phyloP scores from a whole-genome alignment of 2,113 vertebrate genomes.

The Semicossyphus pulcher region DNA sequence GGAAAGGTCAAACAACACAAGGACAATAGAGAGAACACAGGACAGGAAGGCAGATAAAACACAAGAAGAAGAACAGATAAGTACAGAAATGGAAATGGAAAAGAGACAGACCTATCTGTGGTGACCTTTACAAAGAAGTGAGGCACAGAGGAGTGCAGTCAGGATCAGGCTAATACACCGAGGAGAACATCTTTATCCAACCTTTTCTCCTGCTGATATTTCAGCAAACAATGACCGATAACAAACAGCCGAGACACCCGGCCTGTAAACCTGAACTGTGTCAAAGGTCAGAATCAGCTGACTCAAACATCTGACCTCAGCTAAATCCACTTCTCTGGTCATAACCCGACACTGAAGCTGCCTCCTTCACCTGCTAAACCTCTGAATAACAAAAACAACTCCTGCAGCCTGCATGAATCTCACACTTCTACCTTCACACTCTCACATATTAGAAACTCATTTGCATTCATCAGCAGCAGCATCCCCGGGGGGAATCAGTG shows the following conservation, averaged over 20 bases:
- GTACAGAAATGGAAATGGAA: slow-evolving; percentile 61
- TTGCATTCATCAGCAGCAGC: slow-evolving; percentile 79
- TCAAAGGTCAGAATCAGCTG: slow-evolving; percentile 28
- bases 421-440: slow-evolving; percentile 62
- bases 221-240: too few relatives aligned
- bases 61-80: slow-evolving; percentile 53
- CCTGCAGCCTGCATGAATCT: slow-evolving; percentile 39
- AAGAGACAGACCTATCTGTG: slow-evolving; percentile 66
- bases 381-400: slow-evolving; percentile 37
- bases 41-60: slow-evolving; percentile 49
- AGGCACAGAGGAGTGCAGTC: slow-evolving; percentile 59
- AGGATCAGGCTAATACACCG: slow-evolving; percentile 67
- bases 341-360: not conserved
- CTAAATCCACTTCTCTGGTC: not conserved
- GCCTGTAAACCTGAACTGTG: slow-evolving; percentile 43
- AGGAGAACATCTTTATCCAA: slow-evolving; percentile 72
- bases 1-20: slow-evolving; percentile 55
- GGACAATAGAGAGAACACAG: slow-evolving; percentile 8
- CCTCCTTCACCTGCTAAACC: slow-evolving; percentile 31
- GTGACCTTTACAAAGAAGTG: slow-evolving; percentile 69
- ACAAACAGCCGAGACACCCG: too few relatives aligned
- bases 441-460: slow-evolving; percentile 70
- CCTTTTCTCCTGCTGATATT: slow-evolving; percentile 71
- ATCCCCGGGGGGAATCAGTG: slow-evolving; percentile 58
- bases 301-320: not conserved